A percentile compares a stretch with the other conserved stretches of the same genome.
Conservation (phyloP, 1,140 invertebrate species). For the Diprion similis region DNA sequence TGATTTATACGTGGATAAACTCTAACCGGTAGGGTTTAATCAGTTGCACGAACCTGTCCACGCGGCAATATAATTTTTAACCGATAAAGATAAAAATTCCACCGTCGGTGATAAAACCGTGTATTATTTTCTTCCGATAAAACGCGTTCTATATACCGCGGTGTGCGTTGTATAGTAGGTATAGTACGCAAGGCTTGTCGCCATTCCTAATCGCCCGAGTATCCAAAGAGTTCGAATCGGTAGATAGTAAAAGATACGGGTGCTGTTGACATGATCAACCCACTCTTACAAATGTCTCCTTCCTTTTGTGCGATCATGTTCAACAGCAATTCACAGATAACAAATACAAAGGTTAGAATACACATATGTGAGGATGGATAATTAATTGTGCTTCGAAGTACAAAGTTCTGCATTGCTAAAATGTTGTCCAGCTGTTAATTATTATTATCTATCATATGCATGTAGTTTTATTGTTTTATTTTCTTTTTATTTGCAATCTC, state of each 20-base stretch:
- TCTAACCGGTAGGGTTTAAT: too few species aligned
- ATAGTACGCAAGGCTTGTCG: background rate
- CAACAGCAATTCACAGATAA: too few species aligned
- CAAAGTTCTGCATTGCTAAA: too few species aligned
- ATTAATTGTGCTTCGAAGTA: too few species aligned
- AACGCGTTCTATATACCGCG: background rate
- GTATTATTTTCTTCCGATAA: background rate
- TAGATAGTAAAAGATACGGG: background rate
- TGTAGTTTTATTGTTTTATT: too few species aligned
- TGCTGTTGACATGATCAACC: background rate
- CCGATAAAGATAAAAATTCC: background rate
- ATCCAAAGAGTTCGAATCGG: background rate
- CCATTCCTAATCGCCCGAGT: background rate
- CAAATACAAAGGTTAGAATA: too few species aligned
- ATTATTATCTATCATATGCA: too few species aligned
- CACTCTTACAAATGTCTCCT: background rate
- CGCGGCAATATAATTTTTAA: background rate
- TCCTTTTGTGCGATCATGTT: background rate
- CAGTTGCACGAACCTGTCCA: too few species aligned
- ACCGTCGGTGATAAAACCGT: background rate
- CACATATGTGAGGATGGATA: too few species aligned
- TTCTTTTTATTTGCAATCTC: too few species aligned
- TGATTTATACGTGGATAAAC: too few species aligned
- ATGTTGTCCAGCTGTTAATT: too few species aligned
- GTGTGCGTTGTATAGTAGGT: background rate